These are phyloP conservation scores for Sciurus niger DNA, from an alignment of 2,113 vertebrate genomes.

Conservation along the genomic window DNA sequence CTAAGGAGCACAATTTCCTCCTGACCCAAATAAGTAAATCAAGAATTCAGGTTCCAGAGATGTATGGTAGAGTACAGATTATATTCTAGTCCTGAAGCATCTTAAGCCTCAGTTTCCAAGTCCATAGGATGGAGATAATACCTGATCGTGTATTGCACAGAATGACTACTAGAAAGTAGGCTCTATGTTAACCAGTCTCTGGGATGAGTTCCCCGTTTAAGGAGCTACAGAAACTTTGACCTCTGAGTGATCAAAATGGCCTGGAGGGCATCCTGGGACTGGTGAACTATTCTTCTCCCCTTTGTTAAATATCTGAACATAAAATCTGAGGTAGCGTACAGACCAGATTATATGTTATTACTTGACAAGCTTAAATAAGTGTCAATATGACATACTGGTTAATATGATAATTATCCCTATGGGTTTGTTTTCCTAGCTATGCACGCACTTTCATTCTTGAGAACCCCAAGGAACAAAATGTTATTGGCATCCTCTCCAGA, in stretches of 20 bases:
- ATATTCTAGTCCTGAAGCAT: not conserved
- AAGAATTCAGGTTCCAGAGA: not conserved
- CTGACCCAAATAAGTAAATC: not conserved
- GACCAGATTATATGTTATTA: not conserved
- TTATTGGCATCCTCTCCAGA: slow-evolving; percentile 80
- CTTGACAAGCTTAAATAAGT: slow-evolving; percentile 47
- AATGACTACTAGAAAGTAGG: not conserved
- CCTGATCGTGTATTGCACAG: not conserved
- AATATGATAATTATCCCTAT: slow-evolving; percentile 57
- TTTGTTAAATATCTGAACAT: not conserved
- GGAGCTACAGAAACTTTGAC: not conserved
- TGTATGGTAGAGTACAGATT: not conserved
- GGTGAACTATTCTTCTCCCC: not conserved
- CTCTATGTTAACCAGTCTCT: not conserved
- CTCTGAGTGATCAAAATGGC: not conserved
- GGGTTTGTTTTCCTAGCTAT: slow-evolving; percentile 76
- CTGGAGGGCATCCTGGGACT: not conserved
- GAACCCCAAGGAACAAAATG: slow-evolving; percentile 82
- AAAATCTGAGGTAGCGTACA: not conserved
- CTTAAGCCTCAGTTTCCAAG: not conserved
- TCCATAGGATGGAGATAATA: not conserved
- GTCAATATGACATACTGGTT: slow-evolving; percentile 55
- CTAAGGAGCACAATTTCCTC: not conserved
- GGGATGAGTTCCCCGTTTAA: not conserved
- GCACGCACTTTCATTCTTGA: slow-evolving; percentile 70